Evolutionary conservation across 2,888 invertebrate species (phyloP), one percentile per base, ranked within the genome.

Genomic region (Platycheirus rosarum): DNA sequence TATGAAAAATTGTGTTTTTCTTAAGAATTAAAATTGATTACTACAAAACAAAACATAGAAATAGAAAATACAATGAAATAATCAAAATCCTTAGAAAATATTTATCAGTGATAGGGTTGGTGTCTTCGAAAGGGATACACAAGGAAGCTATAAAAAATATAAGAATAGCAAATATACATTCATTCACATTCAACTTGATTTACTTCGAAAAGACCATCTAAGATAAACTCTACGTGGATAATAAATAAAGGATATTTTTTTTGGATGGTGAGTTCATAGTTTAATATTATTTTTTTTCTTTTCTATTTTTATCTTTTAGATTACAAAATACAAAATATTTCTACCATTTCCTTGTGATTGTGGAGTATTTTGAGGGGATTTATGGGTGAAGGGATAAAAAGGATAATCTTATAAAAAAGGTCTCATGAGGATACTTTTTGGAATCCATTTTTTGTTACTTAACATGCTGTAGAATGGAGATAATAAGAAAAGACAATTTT

Each of bases 221-320:
- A 71, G 66, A 66, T 60, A 66, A 66, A 55, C 20, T 60, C 29
- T 55, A 13, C 75, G 42, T 73, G 77, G 77, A 78, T 78, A 60
- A 60, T 71, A 73, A 78, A 78, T 53, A 62, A 55, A 51, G 60
- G 65, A 73, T 73, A 66, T 73, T 60, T 77, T 44, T 40, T 32
- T 49, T n/a, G n/a, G 11, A 48, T 77, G 66, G 77, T 78, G 60
- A 78, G 77, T 73, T 37, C 18, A 60, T 60, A 51, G 23, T 48
- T 26, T 11, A 16, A 14, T 11, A 20, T 13, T 14, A 1, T 57
- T 66, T 32, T 8, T 44, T 37, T 53, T 40, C 14, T 42, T 18
- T 46, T 35, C 23, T 14, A 42, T 20, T 51, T 51, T 46, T 51
- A 66, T 66, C 14, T 7, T 20, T 20, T 18, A 4, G 2, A 4